These are phyloP conservation scores for Amia ocellicauda DNA, from an alignment of 2,113 vertebrate species.

Conservation along the genomic window DNA sequence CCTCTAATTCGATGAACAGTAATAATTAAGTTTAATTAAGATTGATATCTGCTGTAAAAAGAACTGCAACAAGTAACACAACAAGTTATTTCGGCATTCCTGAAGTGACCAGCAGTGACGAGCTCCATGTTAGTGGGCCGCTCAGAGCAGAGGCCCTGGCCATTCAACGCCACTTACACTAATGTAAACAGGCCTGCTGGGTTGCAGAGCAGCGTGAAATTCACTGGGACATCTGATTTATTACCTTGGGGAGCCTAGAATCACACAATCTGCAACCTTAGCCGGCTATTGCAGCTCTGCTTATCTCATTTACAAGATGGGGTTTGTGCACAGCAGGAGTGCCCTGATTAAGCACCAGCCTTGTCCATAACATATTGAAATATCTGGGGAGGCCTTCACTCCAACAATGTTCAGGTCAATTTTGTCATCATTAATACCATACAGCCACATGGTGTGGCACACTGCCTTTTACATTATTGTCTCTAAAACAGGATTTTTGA, in stretches of 20 bases:
- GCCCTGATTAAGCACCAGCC: not conserved
- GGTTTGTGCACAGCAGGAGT: conserved; percentile 9
- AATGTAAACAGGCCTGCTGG: conserved; percentile 66
- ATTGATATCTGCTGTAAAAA: too few species aligned
- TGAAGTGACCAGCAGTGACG: conserved; percentile 15
- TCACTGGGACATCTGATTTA: conserved; percentile 63
- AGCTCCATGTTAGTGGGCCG: conserved; percentile 39
- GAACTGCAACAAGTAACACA: too few species aligned
- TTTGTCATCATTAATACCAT: too few species aligned
- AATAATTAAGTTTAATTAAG: too few species aligned
- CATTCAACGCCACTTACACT: conserved; percentile 58
- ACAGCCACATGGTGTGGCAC: too few species aligned
- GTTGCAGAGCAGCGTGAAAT: conserved; percentile 66
- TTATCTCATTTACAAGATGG: conserved; percentile 57
- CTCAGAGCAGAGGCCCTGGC: conserved; percentile 3
- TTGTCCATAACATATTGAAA: conserved; percentile 1
- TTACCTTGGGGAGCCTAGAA: conserved; percentile 58
- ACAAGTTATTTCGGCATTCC: too few species aligned
- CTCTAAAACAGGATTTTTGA: too few species aligned
- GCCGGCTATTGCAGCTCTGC: conserved; percentile 51
- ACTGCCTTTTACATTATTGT: too few species aligned
- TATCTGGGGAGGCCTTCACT: not conserved
- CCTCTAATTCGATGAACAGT: too few species aligned
- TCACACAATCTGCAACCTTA: conserved; percentile 52
- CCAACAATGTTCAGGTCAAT: not conserved